A percentile compares a stretch with the other conserved stretches of the same genome.
Conservation (phyloP, 2,113 vertebrate genomes). For the Salminus brasiliensis region DNA sequence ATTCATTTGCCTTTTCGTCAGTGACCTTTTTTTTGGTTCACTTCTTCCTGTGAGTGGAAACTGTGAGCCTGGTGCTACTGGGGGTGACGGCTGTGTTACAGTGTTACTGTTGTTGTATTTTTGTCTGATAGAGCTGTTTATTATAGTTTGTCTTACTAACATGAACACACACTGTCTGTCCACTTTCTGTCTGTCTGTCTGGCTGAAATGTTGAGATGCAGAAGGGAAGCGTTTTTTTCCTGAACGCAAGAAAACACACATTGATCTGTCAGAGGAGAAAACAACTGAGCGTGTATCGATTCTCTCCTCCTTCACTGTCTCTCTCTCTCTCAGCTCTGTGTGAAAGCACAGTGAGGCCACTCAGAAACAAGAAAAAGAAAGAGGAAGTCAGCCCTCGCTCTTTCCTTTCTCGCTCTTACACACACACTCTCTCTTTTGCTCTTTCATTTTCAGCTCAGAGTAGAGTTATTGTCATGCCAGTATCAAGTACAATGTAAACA, state of each 20-base stretch:
- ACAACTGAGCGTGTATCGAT: slow-evolving; percentile 13
- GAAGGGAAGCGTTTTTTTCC: neutral
- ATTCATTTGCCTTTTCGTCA: too few species aligned
- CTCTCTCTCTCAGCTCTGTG: neutral
- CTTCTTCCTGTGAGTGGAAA: too few species aligned
- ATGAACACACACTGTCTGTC: neutral
- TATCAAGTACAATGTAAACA: too few species aligned
- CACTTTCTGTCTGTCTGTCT: neutral
- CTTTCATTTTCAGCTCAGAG: neutral
- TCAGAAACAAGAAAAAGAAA: neutral
- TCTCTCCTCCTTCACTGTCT: neutral
- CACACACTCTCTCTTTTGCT: neutral
- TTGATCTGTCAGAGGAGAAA: slow-evolving; percentile 1
- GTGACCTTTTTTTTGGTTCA: too few species aligned
- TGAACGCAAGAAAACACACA: neutral
- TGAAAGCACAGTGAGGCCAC: neutral
- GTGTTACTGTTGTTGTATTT: too few species aligned
- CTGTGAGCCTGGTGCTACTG: too few species aligned
- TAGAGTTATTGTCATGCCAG: too few species aligned
- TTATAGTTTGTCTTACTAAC: neutral
- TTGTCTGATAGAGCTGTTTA: neutral
- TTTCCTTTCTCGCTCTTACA: too few species aligned
- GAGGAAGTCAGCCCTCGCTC: neutral
- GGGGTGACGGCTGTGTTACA: too few species aligned
- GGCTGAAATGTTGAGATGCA: neutral